Conservation (phyloP, 1,140 invertebrate species). For the Anthonomus grandis region DNA sequence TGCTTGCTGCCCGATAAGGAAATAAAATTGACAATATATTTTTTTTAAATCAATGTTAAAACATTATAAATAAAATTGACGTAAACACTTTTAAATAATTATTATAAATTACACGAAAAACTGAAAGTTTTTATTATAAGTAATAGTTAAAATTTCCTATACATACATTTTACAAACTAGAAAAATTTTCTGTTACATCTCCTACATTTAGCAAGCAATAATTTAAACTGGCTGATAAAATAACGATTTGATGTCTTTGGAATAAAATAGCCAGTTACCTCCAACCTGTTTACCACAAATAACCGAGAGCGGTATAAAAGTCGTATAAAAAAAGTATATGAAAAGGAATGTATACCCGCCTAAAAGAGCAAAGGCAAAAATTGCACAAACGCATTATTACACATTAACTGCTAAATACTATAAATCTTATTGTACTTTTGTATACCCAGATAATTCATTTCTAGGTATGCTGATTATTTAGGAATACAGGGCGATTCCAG, state of each 20-base stretch:
- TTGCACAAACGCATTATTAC: constrained; percentile 22
- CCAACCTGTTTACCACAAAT: too few relatives aligned
- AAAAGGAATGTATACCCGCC: constrained; percentile 26
- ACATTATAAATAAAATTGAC: too few relatives aligned
- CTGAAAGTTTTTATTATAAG: too few relatives aligned
- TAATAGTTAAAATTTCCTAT: too few relatives aligned
- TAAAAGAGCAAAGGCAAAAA: constrained; percentile 30
- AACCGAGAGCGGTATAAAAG: too few relatives aligned
- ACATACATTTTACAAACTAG: too few relatives aligned
- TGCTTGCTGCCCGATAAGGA: too few relatives aligned
- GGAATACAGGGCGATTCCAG: constrained; percentile 39
- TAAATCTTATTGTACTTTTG: constrained; percentile 34
- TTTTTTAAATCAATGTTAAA: too few relatives aligned
- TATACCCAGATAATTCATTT: constrained; percentile 38
- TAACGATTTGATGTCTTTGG: not conserved
- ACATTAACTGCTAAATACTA: constrained; percentile 17
- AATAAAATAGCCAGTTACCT: too few relatives aligned
- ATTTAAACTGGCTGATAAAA: not conserved
- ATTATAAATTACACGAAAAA: too few relatives aligned
- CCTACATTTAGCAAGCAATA: constrained; percentile 1
- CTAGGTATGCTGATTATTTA: constrained; percentile 42
- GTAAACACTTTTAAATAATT: too few relatives aligned
- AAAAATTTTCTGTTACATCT: constrained; percentile 22
- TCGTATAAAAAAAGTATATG: not conserved
- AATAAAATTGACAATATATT: too few relatives aligned